Conservation (phyloP, 1,140 invertebrate genomes). For the Paramacrobiotus metropolitanus region DNA sequence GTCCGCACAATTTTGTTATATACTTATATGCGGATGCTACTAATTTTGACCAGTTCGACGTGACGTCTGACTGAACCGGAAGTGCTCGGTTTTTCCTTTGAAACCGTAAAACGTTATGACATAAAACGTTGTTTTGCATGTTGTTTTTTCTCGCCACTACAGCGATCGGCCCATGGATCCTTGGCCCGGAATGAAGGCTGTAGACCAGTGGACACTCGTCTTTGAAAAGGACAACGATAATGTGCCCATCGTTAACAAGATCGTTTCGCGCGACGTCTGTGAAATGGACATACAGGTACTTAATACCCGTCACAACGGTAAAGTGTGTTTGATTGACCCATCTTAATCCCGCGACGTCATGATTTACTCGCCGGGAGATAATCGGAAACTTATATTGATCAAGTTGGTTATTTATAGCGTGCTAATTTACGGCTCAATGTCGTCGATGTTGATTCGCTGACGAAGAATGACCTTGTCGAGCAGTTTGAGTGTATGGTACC, state of each 20-base stretch:
- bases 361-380: too few relatives aligned
- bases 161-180: neutral
- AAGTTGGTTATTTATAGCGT: neutral
- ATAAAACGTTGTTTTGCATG: neutral
- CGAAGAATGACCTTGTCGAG: neutral
- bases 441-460: neutral
- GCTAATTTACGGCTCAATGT: neutral
- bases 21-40: too few relatives aligned
- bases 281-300: neutral
- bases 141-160: neutral
- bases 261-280: neutral
- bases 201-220: neutral
- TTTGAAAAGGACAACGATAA: neutral
- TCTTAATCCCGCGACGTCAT: too few relatives aligned
- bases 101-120: too few relatives aligned
- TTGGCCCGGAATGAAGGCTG: neutral
- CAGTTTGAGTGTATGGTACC: slow-evolving; percentile 1
- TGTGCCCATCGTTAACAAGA: neutral
- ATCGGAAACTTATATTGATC: too few relatives aligned
- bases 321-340: too few relatives aligned
- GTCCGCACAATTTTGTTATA: too few relatives aligned
- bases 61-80: too few relatives aligned
- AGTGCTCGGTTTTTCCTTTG: too few relatives aligned
- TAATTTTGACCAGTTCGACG: too few relatives aligned
- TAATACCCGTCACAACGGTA: too few relatives aligned